Evolutionary conservation across 2,888 invertebrate genomes (phyloP).

Genomic region (Drosophila rellima): DNA sequence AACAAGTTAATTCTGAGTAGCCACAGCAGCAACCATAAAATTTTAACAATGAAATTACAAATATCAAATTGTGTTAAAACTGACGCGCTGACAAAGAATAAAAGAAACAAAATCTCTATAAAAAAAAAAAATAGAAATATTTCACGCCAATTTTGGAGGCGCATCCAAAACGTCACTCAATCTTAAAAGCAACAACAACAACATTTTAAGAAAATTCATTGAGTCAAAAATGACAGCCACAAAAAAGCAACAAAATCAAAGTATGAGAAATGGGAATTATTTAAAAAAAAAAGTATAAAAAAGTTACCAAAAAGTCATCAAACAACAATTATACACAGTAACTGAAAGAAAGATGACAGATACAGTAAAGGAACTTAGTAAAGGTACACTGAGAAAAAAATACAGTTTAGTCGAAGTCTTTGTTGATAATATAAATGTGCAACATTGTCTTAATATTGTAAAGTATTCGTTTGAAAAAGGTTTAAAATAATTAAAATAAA

Average conservation of each 20-base stretch:
- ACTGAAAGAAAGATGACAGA: slow-evolving; percentile 34
- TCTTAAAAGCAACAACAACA: slow-evolving; percentile 29
- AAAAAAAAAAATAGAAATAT: slow-evolving; percentile 52
- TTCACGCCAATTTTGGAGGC: slow-evolving; percentile 71
- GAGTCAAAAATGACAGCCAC: slow-evolving; percentile 38
- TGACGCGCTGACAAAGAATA: slow-evolving; percentile 67
- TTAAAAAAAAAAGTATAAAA: background rate
- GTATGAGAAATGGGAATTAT: slow-evolving; percentile 41
- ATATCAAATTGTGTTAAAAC: slow-evolving; percentile 71
- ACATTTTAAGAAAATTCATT: slow-evolving; percentile 35
- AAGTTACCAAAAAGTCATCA: slow-evolving; percentile 37
- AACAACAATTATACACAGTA: slow-evolving; percentile 48
- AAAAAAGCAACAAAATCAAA: slow-evolving; percentile 32
- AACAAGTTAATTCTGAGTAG: slow-evolving; percentile 42
- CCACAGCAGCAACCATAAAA: slow-evolving; percentile 53
- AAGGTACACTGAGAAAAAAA: slow-evolving; percentile 20
- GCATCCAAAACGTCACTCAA: slow-evolving; percentile 56
- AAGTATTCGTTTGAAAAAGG: background rate
- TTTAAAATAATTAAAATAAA: background rate
- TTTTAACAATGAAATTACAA: slow-evolving; percentile 45
- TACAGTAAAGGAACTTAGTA: slow-evolving; percentile 16
- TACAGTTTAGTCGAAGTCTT: background rate
- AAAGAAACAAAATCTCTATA: slow-evolving; percentile 57
- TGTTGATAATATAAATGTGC: background rate
- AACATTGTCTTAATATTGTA: background rate